Evolutionary conservation across 2,113 vertebrate genomes (phyloP).

Genomic region (Machaerirhynchus nigripectus): DNA sequence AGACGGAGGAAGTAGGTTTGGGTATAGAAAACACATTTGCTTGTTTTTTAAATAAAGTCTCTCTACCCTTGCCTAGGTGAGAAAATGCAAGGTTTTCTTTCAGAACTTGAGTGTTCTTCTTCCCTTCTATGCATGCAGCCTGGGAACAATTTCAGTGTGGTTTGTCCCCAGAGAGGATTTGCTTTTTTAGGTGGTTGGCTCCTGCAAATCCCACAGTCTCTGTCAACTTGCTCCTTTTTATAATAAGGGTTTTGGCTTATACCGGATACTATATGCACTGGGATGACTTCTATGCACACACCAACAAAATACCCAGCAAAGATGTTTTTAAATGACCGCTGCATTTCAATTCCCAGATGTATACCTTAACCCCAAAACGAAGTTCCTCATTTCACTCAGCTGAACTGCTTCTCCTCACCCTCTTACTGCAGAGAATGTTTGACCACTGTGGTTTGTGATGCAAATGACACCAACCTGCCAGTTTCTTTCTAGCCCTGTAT

Average conservation of each 20-base stretch:
- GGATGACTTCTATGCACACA: background rate
- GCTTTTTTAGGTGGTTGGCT: background rate
- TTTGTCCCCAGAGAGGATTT: background rate
- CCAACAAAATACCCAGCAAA: background rate
- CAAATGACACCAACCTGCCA: background rate
- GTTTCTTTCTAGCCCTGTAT: background rate
- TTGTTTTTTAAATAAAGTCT: background rate
- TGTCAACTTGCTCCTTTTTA: background rate
- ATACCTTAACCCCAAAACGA: background rate
- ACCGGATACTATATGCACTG: accelerated
- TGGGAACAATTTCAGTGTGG: background rate
- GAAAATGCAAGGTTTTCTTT: background rate
- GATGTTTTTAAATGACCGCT: background rate
- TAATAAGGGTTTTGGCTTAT: background rate
- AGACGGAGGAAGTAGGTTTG: background rate
- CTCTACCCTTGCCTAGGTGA: background rate
- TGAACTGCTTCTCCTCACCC: background rate
- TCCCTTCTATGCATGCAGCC: background rate
- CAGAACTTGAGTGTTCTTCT: background rate
- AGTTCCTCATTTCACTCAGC: background rate
- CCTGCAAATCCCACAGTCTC: background rate
- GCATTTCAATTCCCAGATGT: background rate
- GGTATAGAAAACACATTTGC: background rate
- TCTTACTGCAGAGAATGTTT: background rate
- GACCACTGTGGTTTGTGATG: background rate